These are phyloP conservation scores for Meloe dianella DNA, from an alignment of 2,888 invertebrate genomes.

Conservation along the genomic window DNA sequence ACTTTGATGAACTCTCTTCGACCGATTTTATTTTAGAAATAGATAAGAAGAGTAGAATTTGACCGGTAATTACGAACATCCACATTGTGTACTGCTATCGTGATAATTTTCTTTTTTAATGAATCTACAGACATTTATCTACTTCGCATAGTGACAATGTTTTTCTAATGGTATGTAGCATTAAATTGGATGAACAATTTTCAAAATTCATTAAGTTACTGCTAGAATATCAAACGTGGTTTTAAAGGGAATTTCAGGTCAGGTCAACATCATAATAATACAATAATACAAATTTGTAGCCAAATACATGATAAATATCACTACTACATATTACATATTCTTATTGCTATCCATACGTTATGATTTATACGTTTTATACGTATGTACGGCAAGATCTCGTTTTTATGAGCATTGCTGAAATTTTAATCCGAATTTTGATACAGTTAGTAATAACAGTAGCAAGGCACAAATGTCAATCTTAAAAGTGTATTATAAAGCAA, in stretches of 20 bases:
- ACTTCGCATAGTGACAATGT: background rate
- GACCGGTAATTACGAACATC: slow-evolving; percentile 28
- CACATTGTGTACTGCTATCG: background rate
- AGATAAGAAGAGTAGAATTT: slow-evolving; percentile 26
- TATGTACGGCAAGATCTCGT: background rate
- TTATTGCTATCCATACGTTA: background rate
- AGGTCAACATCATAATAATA: background rate
- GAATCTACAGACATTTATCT: background rate
- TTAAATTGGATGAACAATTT: slow-evolving; percentile 6
- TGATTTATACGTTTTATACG: background rate
- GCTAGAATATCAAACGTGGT: background rate
- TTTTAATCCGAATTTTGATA: background rate
- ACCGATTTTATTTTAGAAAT: slow-evolving; percentile 23
- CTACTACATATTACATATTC: too few relatives aligned
- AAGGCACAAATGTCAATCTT: background rate
- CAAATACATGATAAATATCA: too few relatives aligned
- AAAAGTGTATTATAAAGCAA: background rate
- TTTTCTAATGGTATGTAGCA: background rate
- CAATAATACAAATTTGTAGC: too few relatives aligned
- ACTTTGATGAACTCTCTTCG: slow-evolving; percentile 32
- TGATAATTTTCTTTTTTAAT: background rate
- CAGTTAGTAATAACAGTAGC: background rate
- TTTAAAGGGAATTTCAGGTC: background rate
- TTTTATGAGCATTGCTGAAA: background rate
- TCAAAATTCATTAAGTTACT: slow-evolving; percentile 6